Evolutionary conservation across 2,113 vertebrate genomes (phyloP).

Genomic region (Pungitius pungitius): DNA sequence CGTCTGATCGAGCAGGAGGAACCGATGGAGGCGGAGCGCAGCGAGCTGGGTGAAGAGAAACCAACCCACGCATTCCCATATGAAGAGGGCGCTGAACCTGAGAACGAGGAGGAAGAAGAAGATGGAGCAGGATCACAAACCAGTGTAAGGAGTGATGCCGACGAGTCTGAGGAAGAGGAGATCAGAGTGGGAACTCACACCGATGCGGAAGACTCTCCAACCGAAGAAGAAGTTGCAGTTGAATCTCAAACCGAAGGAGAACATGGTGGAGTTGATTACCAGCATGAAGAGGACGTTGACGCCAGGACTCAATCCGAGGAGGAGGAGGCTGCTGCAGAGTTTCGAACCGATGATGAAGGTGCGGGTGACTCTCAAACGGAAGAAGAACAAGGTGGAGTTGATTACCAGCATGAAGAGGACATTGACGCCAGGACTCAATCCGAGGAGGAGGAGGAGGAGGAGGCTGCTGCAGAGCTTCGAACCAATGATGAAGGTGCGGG

Average conservation of each 20-base stretch:
- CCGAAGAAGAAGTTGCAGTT: neutral
- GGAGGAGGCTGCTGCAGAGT: neutral
- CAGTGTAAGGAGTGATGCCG: neutral
- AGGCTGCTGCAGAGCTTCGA: neutral
- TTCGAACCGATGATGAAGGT: slow-evolving; percentile 12
- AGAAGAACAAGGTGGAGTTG: neutral
- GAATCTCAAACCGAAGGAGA: neutral
- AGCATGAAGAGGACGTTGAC: slow-evolving; percentile 5
- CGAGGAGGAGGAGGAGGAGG: slow-evolving; percentile 16
- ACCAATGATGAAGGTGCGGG: slow-evolving; percentile 1
- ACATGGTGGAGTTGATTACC: neutral
- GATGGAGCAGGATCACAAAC: neutral
- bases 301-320: slow-evolving; percentile 2
- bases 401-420: slow-evolving; percentile 10
- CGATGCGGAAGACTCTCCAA: neutral
- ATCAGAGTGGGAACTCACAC: slow-evolving; percentile 4
- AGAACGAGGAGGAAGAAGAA: slow-evolving; percentile 19
- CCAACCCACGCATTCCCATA: neutral
- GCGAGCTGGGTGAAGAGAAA: neutral
- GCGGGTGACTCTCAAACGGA: neutral
- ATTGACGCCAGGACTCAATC: neutral
- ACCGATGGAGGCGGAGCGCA: slow-evolving; percentile 11
- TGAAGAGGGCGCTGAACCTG: slow-evolving; percentile 18
- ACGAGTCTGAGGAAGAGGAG: slow-evolving; percentile 9
- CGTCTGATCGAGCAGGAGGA: slow-evolving; percentile 19